Evolutionary conservation across 2,797 vertebrate species (phyloP).

Genomic region (Hafferia zeledoni): DNA sequence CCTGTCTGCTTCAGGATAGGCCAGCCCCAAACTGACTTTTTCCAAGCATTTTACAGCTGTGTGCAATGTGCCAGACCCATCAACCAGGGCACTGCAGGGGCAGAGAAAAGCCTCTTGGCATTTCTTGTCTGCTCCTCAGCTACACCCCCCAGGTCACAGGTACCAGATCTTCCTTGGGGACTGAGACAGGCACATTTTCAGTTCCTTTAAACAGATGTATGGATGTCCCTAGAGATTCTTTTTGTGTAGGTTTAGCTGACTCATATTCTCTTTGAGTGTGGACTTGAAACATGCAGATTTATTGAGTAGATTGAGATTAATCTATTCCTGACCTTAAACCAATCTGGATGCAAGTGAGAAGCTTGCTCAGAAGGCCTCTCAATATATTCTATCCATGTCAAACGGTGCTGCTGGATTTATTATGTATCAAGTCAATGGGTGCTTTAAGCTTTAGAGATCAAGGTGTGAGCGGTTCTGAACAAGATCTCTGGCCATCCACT

Average conservation of each 20-base stretch:
- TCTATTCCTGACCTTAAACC: not conserved
- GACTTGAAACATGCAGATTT: not conserved
- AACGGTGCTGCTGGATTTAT: not conserved
- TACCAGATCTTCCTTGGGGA: not conserved
- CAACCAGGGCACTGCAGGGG: not conserved
- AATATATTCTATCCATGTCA: not conserved
- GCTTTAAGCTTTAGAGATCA: not conserved
- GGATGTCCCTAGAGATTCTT: not conserved
- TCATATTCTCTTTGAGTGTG: not conserved
- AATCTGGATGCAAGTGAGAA: not conserved
- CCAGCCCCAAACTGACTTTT: not conserved
- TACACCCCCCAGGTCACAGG: not conserved
- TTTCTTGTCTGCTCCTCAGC: not conserved
- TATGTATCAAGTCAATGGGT: not conserved
- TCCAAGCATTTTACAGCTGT: not conserved
- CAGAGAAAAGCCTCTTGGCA: not conserved
- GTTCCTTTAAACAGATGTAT: not conserved
- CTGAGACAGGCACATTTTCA: not conserved
- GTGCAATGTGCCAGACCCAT: fast-evolving
- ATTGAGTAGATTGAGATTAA: not conserved
- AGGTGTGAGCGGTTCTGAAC: not conserved
- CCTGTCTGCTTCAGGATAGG: not conserved
- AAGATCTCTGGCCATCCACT: not conserved
- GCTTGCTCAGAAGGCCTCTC: not conserved
- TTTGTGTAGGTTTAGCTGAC: not conserved